Conservation (phyloP, 2,888 invertebrate genomes). For the Lycocerus yunnanus region DNA sequence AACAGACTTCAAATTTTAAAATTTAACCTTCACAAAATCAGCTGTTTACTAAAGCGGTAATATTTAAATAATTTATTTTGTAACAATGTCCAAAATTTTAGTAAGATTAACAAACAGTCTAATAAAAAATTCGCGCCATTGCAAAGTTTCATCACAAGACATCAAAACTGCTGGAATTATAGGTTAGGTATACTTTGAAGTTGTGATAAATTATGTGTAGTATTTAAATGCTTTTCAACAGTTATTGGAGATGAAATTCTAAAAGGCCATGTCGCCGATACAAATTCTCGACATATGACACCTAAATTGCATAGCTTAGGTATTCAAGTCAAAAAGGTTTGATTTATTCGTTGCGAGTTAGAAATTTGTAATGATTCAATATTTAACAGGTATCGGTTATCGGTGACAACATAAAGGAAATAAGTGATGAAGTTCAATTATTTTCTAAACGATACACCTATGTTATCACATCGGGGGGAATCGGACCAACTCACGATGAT, state of each 20-base stretch:
- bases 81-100: background rate
- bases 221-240: slow-evolving; percentile 37
- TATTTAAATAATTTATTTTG: background rate
- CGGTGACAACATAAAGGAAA: slow-evolving; percentile 66
- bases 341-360: no score
- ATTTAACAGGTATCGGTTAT: slow-evolving; percentile 66
- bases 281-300: slow-evolving; percentile 69
- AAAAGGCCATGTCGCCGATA: slow-evolving; percentile 71
- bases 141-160: background rate
- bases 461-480: slow-evolving; percentile 77
- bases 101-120: background rate
- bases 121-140: background rate
- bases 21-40: background rate
- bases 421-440: slow-evolving; percentile 65
- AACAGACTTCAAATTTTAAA: background rate
- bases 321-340: slow-evolving; percentile 64
- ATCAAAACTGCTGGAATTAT: slow-evolving; percentile 44
- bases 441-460: slow-evolving; percentile 66
- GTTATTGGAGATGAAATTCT: slow-evolving; percentile 81
- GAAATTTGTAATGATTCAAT: background rate
- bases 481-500: slow-evolving; percentile 81
- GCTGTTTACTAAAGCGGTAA: background rate
- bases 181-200: slow-evolving; percentile 23
- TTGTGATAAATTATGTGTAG: background rate
- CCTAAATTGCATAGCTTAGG: slow-evolving; percentile 66